Percentiles rank a stretch among this genome's conserved stretches.
phyloP scores from a whole-genome alignment of 2,797 vertebrate species.

The Xerus rutilus region DNA sequence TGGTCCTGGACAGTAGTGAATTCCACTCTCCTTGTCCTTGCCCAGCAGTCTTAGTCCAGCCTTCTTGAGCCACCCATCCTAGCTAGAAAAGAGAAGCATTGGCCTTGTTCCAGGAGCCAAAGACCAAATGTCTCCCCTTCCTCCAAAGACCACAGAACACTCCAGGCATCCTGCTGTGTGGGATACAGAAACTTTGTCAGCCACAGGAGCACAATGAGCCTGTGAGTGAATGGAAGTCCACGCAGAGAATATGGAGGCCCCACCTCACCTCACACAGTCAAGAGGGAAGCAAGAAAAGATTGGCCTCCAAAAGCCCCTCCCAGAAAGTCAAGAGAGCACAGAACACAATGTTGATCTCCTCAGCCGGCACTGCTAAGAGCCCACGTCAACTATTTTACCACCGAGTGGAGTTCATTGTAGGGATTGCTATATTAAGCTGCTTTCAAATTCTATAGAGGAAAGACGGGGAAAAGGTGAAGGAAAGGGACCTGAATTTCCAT shows the following conservation, averaged over 20 bases:
- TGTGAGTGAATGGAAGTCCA: not conserved
- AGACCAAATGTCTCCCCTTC: not conserved
- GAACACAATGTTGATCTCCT: not conserved
- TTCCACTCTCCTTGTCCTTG: not conserved
- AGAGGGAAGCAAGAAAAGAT: not conserved
- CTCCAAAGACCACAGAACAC: not conserved
- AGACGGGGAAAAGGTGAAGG: not conserved
- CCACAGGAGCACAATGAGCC: not conserved
- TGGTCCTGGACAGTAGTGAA: not conserved
- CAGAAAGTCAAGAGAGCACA: not conserved
- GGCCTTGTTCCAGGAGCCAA: not conserved
- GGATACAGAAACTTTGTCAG: not conserved
- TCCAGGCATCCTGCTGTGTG: not conserved
- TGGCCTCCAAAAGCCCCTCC: not conserved
- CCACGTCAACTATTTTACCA: not conserved
- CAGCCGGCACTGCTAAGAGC: not conserved
- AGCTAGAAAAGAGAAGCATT: not conserved
- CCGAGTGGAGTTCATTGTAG: not conserved
- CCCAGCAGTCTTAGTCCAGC: fast-evolving
- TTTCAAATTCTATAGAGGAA: not conserved
- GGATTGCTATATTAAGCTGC: not conserved
- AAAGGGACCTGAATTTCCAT: not conserved
- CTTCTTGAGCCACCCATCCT: not conserved
- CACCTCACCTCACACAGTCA: fast-evolving
- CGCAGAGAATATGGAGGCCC: not conserved